phyloP scores from a whole-genome alignment of 2,797 vertebrate species.

The Podargus strigoides region DNA sequence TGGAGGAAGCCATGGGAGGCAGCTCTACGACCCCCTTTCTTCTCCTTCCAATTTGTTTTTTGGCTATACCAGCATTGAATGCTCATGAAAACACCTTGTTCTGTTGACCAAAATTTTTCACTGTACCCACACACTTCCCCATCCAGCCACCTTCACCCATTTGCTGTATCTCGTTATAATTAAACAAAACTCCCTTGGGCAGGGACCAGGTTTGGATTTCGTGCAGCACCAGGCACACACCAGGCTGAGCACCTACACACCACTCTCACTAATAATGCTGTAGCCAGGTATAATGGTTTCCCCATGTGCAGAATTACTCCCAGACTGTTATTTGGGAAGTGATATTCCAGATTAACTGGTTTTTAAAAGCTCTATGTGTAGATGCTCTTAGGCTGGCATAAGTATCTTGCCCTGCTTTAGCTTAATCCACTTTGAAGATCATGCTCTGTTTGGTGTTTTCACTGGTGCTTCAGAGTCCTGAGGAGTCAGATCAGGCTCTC shows the following conservation, averaged over 20 bases:
- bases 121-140: background rate
- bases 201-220: background rate
- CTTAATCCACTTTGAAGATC: conserved; percentile 60
- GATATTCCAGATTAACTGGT: conserved; percentile 25
- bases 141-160: background rate
- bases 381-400: conserved; percentile 39
- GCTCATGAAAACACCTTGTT: background rate
- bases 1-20: background rate
- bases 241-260: background rate
- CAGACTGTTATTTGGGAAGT: background rate
- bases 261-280: accelerated
- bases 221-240: background rate
- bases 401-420: conserved; percentile 42
- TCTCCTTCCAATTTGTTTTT: background rate
- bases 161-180: background rate
- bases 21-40: background rate
- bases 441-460: conserved; percentile 30
- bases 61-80: accelerated
- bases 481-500: conserved; percentile 16
- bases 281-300: background rate
- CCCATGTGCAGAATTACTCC: background rate
- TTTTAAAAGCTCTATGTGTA: conserved; percentile 14
- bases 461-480: background rate
- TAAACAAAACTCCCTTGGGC: background rate
- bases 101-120: background rate